Evolutionary conservation across 2,888 invertebrate species (phyloP).

Genomic region (Didymodactylos carnosus): DNA sequence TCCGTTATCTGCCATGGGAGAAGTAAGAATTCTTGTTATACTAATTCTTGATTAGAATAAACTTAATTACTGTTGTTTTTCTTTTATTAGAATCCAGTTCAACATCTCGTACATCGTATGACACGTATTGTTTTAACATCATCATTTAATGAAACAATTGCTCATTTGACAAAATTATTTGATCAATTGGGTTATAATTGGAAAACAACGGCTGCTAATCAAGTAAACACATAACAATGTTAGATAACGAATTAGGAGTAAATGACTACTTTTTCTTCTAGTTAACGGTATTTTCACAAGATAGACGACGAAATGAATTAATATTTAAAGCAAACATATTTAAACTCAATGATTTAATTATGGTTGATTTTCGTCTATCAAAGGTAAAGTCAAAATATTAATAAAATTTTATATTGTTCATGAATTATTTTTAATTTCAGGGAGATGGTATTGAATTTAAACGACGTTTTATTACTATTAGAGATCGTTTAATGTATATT

Average conservation of each 20-base stretch:
- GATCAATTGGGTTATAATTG: background rate
- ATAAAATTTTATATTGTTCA: too few relatives aligned
- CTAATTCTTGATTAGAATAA: background rate
- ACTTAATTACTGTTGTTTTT: background rate
- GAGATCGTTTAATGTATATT: background rate
- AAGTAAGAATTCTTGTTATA: background rate
- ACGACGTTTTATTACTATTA: constrained; percentile 2
- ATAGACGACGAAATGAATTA: constrained; percentile 9
- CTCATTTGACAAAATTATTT: background rate
- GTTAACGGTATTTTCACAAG: constrained; percentile 7
- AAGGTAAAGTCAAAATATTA: too few relatives aligned
- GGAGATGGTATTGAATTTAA: constrained; percentile 15
- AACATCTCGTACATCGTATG: background rate
- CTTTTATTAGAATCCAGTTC: background rate
- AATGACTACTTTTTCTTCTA: background rate
- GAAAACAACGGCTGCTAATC: background rate
- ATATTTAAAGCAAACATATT: constrained; percentile 12
- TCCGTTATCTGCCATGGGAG: background rate
- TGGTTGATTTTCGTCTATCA: constrained; percentile 12
- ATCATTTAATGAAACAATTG: background rate
- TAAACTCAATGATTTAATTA: constrained; percentile 6
- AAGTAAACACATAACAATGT: background rate
- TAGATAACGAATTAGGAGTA: too few relatives aligned
- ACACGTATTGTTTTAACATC: background rate
- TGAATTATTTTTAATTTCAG: too few relatives aligned